Base-by-base conservation (phyloP, 2,113 vertebrate species). In the Pelecanus crispus region DNA sequence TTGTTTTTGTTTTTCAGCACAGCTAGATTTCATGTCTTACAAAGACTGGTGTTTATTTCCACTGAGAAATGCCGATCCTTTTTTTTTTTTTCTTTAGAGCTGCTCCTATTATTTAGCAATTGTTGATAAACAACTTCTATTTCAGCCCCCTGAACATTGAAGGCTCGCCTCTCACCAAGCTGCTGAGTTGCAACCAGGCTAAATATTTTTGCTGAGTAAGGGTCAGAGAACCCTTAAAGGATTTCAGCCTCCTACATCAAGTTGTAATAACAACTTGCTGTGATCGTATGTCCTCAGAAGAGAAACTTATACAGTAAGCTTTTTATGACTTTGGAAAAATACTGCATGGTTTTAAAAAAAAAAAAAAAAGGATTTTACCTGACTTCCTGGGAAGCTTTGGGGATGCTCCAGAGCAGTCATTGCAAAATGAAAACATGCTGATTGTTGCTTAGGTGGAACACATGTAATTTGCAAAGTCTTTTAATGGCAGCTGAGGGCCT, bases 141-240 rank as follows among this genome's bases (percentile, higher is more conserved):
- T 92, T 93, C 77, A 92, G 36, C 1, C 5, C 29, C 2, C 10
- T 77, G 44, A 81, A 92, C 2, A 0, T 0, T 45, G 45, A 62
- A 73, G 28, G 6, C 81, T 72, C 1, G 0, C 32, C 26, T 78
- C 82, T 92, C 28, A 61, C 44, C 44, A 81, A 81, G 65, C 61
- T 96, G 65, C 68, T 68, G 62, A 86, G 17, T 80, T 94, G 72
- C 68, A 88, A 63, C 40, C 38, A 49, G 83, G 31, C 44, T 86
- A 70, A 78, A n/a, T 67, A 65, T 84, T 90, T 93, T 84, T 95
- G 90, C 88, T 81, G 82, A 88, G 14, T 90, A 94, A 88, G 72
- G 59, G 80, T 71, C 52, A 78, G 83, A 88, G 63, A 96, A 83
- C n/a, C 26, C n/a, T 81, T 63, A 59, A 62, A 91, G 40, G 9